phyloP scores from a whole-genome alignment of 2,113 vertebrate genomes.

The Silurus asotus region DNA sequence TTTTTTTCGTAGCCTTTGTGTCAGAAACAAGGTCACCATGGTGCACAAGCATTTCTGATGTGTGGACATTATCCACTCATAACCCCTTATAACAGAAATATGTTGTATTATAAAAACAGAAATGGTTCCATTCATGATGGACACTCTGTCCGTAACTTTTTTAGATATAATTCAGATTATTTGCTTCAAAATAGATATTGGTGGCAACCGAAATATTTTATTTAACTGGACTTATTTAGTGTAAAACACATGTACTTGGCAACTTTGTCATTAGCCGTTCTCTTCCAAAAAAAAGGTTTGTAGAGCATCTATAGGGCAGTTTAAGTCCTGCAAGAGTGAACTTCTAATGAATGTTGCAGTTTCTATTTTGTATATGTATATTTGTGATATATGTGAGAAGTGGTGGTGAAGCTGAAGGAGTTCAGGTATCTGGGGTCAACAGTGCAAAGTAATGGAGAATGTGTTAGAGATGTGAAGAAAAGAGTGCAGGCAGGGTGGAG shows the following conservation, averaged over 20 bases:
- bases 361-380: background rate
- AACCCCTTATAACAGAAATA: background rate
- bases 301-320: background rate
- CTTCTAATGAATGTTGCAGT: background rate
- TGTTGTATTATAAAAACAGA: background rate
- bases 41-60: too few species aligned
- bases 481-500: too few species aligned
- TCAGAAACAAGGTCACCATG: background rate
- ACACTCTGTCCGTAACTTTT: background rate
- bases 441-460: too few species aligned
- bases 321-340: background rate
- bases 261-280: background rate
- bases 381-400: too few species aligned
- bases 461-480: too few species aligned
- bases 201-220: background rate
- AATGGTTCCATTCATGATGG: background rate
- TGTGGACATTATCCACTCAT: background rate
- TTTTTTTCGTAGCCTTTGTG: background rate
- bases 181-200: background rate
- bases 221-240: background rate
- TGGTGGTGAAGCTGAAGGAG: too few species aligned
- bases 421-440: too few species aligned
- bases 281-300: background rate
- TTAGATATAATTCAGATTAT: background rate
- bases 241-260: background rate